These are phyloP conservation scores for Limnephilus lunatus DNA, from an alignment of 2,888 invertebrate genomes.

Conservation along the genomic window DNA sequence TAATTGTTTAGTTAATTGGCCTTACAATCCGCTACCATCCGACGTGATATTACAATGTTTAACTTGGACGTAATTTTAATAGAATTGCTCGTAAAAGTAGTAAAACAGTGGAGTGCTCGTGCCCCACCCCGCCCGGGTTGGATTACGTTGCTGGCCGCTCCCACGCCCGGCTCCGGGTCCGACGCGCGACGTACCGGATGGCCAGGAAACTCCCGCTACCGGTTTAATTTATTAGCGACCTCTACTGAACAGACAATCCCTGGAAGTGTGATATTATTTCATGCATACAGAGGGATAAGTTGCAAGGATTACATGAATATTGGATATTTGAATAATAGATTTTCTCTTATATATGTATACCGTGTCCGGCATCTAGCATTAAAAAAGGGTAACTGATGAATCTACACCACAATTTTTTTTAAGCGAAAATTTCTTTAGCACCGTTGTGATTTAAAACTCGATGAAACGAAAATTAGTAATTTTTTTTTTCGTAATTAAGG, in stretches of 20 bases:
- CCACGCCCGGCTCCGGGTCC: background rate
- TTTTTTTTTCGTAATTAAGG: no score
- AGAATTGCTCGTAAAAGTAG: background rate
- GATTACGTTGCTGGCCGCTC: background rate
- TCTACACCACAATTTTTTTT: no score
- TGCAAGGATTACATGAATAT: no score
- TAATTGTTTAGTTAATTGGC: background rate
- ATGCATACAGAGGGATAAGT: no score
- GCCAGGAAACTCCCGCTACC: background rate
- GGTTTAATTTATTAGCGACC: constrained; percentile 19
- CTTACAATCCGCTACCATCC: background rate
- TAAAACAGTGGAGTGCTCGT: background rate
- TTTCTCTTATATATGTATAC: no score
- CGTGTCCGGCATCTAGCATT: no score
- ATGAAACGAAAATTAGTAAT: no score
- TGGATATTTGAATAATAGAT: no score
- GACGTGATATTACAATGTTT: background rate
- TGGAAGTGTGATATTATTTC: background rate
- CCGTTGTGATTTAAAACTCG: no score
- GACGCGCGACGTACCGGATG: background rate
- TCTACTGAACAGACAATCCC: background rate
- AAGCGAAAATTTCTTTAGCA: no score
- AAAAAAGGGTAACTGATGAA: no score
- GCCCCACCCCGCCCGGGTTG: background rate
- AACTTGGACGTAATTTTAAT: background rate